phyloP scores from a whole-genome alignment of 2,888 invertebrate genomes.

The Drosophila merina region DNA sequence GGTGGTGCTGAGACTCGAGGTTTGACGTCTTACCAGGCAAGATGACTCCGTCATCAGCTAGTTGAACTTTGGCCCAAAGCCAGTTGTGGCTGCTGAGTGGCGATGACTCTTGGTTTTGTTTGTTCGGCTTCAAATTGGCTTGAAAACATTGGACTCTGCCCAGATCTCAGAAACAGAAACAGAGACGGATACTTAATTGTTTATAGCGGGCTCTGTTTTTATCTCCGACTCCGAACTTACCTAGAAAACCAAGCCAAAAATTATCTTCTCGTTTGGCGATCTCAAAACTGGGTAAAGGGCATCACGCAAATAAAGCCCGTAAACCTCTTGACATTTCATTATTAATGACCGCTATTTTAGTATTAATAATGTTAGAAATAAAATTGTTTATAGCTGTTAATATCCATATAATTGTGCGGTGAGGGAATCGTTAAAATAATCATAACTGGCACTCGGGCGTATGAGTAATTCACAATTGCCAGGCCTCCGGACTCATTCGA shows the following conservation, averaged over 20 bases:
- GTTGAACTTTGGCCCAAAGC: conserved; percentile 34
- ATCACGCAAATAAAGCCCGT: conserved; percentile 38
- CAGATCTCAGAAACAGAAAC: not conserved
- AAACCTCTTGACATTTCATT: conserved; percentile 25
- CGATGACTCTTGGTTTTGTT: conserved; percentile 26
- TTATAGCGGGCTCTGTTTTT: conserved; percentile 17
- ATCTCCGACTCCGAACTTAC: conserved; percentile 12
- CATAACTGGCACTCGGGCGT: conserved; percentile 10
- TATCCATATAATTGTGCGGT: conserved; percentile 9
- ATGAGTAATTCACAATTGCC: conserved; percentile 23
- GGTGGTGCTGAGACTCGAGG: conserved; percentile 15
- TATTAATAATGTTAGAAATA: conserved; percentile 6
- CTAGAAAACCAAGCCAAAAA: conserved; percentile 12
- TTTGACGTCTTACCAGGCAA: conserved; percentile 19
- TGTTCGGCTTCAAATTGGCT: conserved; percentile 26
- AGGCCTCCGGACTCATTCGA: conserved; percentile 7
- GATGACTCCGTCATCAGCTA: conserved; percentile 15
- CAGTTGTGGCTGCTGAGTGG: conserved; percentile 18
- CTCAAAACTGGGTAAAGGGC: conserved; percentile 68
- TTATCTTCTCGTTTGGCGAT: conserved; percentile 38
- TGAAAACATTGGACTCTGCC: conserved; percentile 52
- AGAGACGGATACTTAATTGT: conserved; percentile 41
- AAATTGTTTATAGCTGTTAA: conserved; percentile 5
- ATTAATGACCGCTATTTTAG: conserved; percentile 23
- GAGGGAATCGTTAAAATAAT: conserved; percentile 12